Conservation (phyloP, 2,113 vertebrate species). For the Azemiops feae region DNA sequence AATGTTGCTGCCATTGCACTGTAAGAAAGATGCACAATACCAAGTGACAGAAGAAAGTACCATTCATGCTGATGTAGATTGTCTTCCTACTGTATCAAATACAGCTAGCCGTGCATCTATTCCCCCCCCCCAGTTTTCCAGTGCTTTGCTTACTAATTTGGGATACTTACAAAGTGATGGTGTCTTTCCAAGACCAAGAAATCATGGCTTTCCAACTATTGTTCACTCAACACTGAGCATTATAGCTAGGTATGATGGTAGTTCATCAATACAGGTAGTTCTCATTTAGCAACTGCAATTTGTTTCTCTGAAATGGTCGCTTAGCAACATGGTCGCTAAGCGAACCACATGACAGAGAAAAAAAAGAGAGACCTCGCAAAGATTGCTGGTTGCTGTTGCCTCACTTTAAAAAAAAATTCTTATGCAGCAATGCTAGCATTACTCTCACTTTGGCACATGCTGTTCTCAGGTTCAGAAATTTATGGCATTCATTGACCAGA, state of each 20-base stretch:
- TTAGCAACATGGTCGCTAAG: background rate
- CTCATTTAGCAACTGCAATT: background rate
- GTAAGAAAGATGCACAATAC: slow-evolving; percentile 1
- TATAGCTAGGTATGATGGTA: background rate
- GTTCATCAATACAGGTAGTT: background rate
- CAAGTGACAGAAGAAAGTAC: slow-evolving; percentile 1
- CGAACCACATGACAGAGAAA: background rate
- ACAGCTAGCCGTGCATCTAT: background rate
- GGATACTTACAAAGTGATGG: background rate
- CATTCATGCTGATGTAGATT: slow-evolving; percentile 21
- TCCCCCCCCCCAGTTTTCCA: too few relatives aligned
- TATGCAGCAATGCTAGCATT: background rate
- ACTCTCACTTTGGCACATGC: background rate
- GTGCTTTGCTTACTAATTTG: background rate
- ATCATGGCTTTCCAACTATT: background rate
- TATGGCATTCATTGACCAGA: background rate
- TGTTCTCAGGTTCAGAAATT: background rate
- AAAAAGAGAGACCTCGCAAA: background rate
- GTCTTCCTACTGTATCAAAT: background rate
- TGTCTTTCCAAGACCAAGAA: background rate
- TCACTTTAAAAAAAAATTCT: background rate
- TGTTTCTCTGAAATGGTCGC: background rate
- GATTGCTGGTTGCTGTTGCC: background rate
- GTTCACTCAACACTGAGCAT: background rate
- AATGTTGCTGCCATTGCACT: slow-evolving; percentile 14